phyloP scores from a whole-genome alignment of 2,888 invertebrate genomes.

The Synergus japonicus region DNA sequence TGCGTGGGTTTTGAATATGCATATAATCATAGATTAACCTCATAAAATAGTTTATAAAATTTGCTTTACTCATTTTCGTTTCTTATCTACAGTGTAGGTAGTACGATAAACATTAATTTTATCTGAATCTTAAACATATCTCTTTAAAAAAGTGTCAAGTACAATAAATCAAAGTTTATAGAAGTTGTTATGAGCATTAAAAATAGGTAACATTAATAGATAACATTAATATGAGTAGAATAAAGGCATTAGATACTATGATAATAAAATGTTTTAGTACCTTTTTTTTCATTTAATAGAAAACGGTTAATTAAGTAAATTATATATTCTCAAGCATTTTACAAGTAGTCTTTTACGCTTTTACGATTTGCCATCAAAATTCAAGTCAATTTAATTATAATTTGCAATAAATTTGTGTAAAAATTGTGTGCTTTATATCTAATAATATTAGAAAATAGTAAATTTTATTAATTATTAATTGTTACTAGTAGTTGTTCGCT shows the following conservation, averaged over 20 bases:
- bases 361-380: neutral
- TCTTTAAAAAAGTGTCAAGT: neutral
- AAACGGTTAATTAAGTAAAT: neutral
- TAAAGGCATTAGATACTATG: neutral
- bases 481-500: neutral
- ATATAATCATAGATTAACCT: neutral
- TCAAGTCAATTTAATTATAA: neutral
- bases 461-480: neutral
- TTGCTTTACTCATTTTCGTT: neutral
- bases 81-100: neutral
- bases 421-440: neutral
- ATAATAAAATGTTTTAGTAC: neutral
- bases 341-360: neutral
- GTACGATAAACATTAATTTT: neutral
- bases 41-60: neutral
- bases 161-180: neutral
- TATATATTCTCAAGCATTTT: neutral
- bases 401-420: neutral
- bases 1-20: neutral
- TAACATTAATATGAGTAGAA: neutral
- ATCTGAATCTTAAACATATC: neutral
- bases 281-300: neutral
- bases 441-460: too few species aligned
- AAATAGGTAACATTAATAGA: neutral
- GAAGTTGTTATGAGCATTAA: neutral